Percentiles rank a stretch among this genome's conserved stretches.
phyloP scores from a whole-genome alignment of 2,113 vertebrate species.

The Deroptyus accipitrinus region DNA sequence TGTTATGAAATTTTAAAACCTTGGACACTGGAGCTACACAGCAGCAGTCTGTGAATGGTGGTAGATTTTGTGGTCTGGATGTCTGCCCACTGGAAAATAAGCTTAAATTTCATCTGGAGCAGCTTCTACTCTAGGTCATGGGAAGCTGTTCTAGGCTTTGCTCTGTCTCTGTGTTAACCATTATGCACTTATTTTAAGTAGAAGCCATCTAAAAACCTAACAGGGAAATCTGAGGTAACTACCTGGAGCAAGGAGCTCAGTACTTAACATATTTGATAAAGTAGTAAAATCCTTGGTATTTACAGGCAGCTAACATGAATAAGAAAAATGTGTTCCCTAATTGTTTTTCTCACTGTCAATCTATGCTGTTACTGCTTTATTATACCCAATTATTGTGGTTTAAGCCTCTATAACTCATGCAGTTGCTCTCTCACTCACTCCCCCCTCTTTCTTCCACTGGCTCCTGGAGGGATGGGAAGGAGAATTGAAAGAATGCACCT shows the following conservation, averaged over 20 bases:
- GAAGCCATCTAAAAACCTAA: neutral
- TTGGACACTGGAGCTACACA: conserved; percentile 23
- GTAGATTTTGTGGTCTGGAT: conserved; percentile 68
- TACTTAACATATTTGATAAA: neutral
- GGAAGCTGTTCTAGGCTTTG: conserved; percentile 34
- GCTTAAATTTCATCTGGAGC: conserved; percentile 41
- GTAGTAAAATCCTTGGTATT: neutral
- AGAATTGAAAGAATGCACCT: too few species aligned
- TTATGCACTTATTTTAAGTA: neutral
- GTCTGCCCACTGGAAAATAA: conserved; percentile 44
- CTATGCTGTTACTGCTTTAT: neutral
- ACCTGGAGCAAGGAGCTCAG: neutral
- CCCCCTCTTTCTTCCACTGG: too few species aligned
- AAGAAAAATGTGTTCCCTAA: neutral
- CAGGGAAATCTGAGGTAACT: neutral
- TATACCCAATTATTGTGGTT: neutral
- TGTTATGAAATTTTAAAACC: conserved; percentile 25
- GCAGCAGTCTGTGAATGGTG: conserved; percentile 39
- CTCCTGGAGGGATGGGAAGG: too few species aligned
- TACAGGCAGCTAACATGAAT: neutral
- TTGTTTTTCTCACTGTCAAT: neutral
- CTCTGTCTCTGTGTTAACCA: neutral
- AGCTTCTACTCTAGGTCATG: conserved; percentile 27
- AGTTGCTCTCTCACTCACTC: too few species aligned
- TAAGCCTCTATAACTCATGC: too few species aligned